Percentiles rank a stretch among this genome's conserved stretches.
phyloP scores from a whole-genome alignment of 2,797 vertebrate species.

The Myotis vivesi region DNA sequence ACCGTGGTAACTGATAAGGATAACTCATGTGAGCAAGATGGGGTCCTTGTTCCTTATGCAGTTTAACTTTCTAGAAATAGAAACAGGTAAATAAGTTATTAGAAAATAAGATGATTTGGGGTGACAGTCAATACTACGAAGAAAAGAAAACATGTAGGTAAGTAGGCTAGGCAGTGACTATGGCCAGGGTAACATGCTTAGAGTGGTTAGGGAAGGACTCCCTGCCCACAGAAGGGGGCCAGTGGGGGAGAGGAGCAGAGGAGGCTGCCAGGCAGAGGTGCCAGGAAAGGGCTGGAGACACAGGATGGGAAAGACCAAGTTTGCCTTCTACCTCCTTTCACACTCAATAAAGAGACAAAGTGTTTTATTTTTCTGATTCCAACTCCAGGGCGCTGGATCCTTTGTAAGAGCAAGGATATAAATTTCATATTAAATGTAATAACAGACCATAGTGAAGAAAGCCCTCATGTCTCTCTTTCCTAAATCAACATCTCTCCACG shows the following conservation, averaged over 20 bases:
- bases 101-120: background rate
- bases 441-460: conserved; percentile 19
- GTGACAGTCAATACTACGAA: background rate
- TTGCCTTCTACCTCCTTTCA: background rate
- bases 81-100: background rate
- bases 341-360: background rate
- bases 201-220: background rate
- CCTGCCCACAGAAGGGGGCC: background rate
- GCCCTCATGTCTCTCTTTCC: background rate
- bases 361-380: background rate
- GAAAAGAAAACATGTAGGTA: background rate
- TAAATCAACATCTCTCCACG: background rate
- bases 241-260: background rate
- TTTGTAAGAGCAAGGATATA: background rate
- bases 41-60: background rate
- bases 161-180: background rate
- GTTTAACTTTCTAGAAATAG: background rate
- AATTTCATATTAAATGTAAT: conserved; percentile 40
- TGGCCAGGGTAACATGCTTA: background rate
- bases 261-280: background rate
- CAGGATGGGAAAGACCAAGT: background rate
- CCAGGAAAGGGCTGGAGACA: background rate
- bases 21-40: background rate
- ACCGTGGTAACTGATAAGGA: background rate
- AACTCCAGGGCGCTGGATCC: background rate